These are phyloP conservation scores for Panthera uncia DNA, from an alignment of 2,113 vertebrate genomes.

Conservation along the genomic window DNA sequence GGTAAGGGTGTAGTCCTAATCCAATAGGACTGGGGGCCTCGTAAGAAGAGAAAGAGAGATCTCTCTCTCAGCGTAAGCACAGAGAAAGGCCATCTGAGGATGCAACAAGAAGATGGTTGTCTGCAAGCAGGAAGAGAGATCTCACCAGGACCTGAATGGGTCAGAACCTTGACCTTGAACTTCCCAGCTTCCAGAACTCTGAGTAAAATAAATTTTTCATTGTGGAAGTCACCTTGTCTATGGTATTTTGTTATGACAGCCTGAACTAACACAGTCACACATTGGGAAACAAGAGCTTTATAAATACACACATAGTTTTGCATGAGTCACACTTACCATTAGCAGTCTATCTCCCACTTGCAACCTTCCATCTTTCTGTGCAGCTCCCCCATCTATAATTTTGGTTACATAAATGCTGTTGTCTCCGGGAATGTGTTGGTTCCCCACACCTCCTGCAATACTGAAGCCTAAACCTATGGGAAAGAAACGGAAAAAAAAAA, in stretches of 20 bases:
- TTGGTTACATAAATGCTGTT: slow-evolving; percentile 99
- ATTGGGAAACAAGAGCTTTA: not conserved
- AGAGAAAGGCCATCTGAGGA: not conserved
- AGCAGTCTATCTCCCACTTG: slow-evolving; percentile 96
- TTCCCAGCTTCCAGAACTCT: not conserved
- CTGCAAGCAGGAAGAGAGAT: not conserved
- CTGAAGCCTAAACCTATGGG: slow-evolving; percentile 95
- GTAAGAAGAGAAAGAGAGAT: not conserved
- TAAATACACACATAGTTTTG: not conserved
- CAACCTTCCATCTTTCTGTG: slow-evolving; percentile 93
- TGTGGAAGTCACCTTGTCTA: not conserved
- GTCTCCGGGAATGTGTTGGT: slow-evolving; percentile 99
- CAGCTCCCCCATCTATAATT: slow-evolving; percentile 97
- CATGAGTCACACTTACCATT: slow-evolving; percentile 88
- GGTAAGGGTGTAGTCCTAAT: not conserved
- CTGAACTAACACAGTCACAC: not conserved
- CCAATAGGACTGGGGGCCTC: not conserved
- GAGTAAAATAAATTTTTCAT: not conserved
- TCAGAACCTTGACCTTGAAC: not conserved
- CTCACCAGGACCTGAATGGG: not conserved
- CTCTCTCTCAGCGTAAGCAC: not conserved
- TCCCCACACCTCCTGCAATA: slow-evolving; percentile 97
- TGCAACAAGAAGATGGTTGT: not conserved
- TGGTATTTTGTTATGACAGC: not conserved
- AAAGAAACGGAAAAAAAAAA: slow-evolving; percentile 33